Conservation (phyloP, 2,888 invertebrate genomes). For the Cheilosia scutellata region DNA sequence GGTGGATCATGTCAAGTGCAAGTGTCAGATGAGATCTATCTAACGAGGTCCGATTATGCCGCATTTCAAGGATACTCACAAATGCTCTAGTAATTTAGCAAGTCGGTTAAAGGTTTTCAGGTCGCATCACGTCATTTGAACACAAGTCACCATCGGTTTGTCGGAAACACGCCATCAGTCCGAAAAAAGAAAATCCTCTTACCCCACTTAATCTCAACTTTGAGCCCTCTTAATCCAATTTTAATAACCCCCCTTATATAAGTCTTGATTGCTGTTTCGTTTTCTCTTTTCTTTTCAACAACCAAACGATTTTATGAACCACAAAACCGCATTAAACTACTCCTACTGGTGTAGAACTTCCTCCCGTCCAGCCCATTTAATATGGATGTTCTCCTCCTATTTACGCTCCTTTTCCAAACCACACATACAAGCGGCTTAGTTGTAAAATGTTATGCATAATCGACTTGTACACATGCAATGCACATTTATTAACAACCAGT, state of each 20-base stretch:
- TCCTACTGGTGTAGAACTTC: conserved; percentile 30
- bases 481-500: conserved; percentile 74
- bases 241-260: conserved; percentile 62
- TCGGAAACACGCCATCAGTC: neutral
- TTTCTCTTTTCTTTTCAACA: conserved; percentile 40
- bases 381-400: conserved; percentile 64
- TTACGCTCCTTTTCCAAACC: conserved; percentile 21
- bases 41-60: too few species aligned
- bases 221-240: conserved; percentile 70
- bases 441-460: conserved; percentile 74
- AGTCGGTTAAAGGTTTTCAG: neutral
- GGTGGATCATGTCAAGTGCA: too few species aligned
- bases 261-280: conserved; percentile 52
- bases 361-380: conserved; percentile 57
- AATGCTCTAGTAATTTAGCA: too few species aligned
- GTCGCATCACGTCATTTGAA: neutral
- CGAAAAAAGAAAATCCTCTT: conserved; percentile 4
- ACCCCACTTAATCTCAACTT: conserved; percentile 43
- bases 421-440: conserved; percentile 13
- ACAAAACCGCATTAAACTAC: conserved; percentile 67
- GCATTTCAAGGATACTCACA: too few species aligned
- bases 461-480: conserved; percentile 74
- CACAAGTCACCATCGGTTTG: neutral
- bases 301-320: conserved; percentile 73
- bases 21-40: too few species aligned